phyloP scores from a whole-genome alignment of 1,140 invertebrate species.

The Lordiphosa stackelbergi region DNA sequence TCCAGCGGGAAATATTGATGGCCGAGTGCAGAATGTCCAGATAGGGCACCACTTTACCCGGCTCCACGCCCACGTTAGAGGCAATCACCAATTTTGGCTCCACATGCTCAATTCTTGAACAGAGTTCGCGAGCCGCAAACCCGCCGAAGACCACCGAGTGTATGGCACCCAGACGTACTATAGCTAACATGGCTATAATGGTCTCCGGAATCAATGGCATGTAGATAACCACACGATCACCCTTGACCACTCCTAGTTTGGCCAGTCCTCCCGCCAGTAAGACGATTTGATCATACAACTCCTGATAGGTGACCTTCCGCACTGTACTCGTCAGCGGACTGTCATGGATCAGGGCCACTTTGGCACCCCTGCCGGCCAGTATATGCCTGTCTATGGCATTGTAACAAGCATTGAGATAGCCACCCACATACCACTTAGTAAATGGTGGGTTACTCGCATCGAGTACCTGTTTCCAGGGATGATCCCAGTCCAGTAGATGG shows the following conservation, averaged over 20 bases:
- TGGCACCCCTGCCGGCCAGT: slow-evolving; percentile 85
- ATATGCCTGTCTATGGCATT: slow-evolving; percentile 95
- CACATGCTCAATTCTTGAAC: slow-evolving; percentile 90
- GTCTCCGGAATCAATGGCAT: slow-evolving; percentile 95
- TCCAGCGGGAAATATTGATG: slow-evolving; percentile 83
- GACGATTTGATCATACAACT: slow-evolving; percentile 88
- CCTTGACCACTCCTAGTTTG: slow-evolving; percentile 85
- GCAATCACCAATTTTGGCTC: slow-evolving; percentile 92
- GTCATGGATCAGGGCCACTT: slow-evolving; percentile 92
- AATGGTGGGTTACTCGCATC: slow-evolving; percentile 90
- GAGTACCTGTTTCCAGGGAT: slow-evolving; percentile 88
- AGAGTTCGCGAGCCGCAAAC: slow-evolving; percentile 91
- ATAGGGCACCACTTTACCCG: slow-evolving; percentile 89
- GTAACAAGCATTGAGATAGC: slow-evolving; percentile 94
- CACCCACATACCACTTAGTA: slow-evolving; percentile 94
- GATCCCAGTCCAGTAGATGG: slow-evolving; percentile 86
- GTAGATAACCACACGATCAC: slow-evolving; percentile 87
- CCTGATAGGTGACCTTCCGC: slow-evolving; percentile 86
- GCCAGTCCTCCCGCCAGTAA: slow-evolving; percentile 86
- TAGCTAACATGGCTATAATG: slow-evolving; percentile 90
- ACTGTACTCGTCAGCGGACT: slow-evolving; percentile 89
- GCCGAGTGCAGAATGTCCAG: slow-evolving; percentile 93
- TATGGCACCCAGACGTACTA: slow-evolving; percentile 88
- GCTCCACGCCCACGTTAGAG: slow-evolving; percentile 93
- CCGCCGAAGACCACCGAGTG: slow-evolving; percentile 94